Evolutionary conservation across 2,113 vertebrate species (phyloP).

Genomic region (Cynopterus brachyotis): DNA sequence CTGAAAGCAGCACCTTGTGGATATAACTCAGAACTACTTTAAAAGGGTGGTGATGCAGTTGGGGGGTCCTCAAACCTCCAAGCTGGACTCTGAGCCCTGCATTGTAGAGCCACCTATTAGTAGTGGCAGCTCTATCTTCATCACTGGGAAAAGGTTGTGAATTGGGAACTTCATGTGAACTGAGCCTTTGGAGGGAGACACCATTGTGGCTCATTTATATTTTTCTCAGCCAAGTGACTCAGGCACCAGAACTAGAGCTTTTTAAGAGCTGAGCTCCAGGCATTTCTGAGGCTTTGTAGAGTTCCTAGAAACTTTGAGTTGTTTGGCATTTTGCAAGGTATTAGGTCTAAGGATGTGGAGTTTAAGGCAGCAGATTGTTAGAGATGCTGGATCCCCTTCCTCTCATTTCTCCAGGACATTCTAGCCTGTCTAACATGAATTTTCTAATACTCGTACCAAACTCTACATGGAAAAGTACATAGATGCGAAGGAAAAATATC

Average conservation of each 20-base stretch:
- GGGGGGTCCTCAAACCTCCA: neutral
- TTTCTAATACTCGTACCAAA: neutral
- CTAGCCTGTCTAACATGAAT: neutral
- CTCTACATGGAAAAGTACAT: neutral
- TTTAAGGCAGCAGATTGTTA: neutral
- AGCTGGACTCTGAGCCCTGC: neutral
- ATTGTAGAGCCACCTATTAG: neutral
- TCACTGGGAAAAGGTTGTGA: neutral
- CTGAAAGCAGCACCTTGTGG: neutral
- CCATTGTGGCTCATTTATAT: neutral
- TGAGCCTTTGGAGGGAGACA: neutral
- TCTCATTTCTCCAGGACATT: neutral
- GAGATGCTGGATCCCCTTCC: neutral
- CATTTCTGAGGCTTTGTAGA: neutral
- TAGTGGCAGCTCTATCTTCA: neutral
- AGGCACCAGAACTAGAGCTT: neutral
- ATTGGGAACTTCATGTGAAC: neutral
- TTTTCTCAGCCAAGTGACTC: neutral
- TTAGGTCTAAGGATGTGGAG: neutral
- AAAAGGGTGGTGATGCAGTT: neutral
- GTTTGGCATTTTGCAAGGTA: neutral
- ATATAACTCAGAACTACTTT: neutral
- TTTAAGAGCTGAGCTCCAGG: neutral
- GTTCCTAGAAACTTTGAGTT: neutral
- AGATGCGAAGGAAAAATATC: neutral